Evolutionary conservation across 2,797 vertebrate species (phyloP).

Genomic region (Enteromius anoplus): DNA sequence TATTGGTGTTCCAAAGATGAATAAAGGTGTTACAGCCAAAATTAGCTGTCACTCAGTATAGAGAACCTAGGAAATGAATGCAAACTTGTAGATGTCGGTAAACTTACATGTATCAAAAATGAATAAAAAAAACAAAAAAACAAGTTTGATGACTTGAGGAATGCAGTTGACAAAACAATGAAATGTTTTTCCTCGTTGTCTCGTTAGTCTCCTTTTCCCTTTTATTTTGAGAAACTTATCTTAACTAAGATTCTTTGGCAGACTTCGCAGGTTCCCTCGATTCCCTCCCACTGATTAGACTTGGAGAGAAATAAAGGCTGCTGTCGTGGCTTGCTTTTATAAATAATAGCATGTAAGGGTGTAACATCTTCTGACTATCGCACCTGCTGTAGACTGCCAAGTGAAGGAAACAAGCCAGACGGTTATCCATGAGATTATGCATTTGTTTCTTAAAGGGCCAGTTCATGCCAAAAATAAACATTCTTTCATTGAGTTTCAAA

Average conservation of each 20-base stretch:
- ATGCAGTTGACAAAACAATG: not conserved
- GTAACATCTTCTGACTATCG: conserved; percentile 56
- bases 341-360: conserved; percentile 54
- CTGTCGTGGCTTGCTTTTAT: conserved; percentile 58
- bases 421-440: conserved; percentile 24
- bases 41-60: not conserved
- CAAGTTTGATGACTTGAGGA: not conserved
- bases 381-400: conserved; percentile 51
- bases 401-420: conserved; percentile 52
- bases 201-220: conserved; percentile 44
- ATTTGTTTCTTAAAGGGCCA: conserved; percentile 1
- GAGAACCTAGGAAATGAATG: not conserved
- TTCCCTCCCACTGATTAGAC: conserved; percentile 60
- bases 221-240: conserved; percentile 40
- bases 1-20: not conserved
- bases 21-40: not conserved
- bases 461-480: not conserved
- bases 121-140: not conserved
- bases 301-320: conserved; percentile 52
- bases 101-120: not conserved
- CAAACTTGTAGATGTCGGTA: not conserved
- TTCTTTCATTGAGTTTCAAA: not conserved
- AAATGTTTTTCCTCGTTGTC: conserved; percentile 39
- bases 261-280: conserved; percentile 50
- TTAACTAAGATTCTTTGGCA: conserved; percentile 57